Base-by-base conservation (phyloP, 2,113 vertebrate genomes). In the Aegithalos caudatus region DNA sequence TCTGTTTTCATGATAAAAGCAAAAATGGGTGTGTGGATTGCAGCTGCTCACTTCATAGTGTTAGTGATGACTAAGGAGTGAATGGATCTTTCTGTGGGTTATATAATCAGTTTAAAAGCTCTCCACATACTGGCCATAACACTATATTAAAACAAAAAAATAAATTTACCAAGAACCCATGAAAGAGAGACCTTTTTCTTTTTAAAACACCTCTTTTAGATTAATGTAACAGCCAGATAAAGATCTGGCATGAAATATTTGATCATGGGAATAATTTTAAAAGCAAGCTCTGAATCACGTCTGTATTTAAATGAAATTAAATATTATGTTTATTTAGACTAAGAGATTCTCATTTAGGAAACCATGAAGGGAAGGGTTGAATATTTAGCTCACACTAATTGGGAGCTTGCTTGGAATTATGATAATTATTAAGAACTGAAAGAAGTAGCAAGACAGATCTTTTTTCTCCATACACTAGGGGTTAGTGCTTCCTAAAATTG, bases 11-110 rank as follows among this genome's bases (percentile, higher is more conserved):
- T 45, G 57, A 77, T 94, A 96, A 87, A 97, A 93, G 83, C 47
- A 90, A 77, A 84, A 85, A 96, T 90, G 67, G 35, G 37, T 94
- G 86, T 70, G 45, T 95, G 83, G 69, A 90, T 95, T 96, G 84
- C 81, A 95, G 74, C 85, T 95, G 47, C 80, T 94, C 15, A 2
- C 45, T 97, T 97, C 93, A 94, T 95, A 86, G 94, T 87, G 96
- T 93, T 96, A 90, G 84, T 96, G 94, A 96, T 97, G 95, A 96
- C 94, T 92, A 97, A 96, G 86, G 94, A 94, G 78, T 92, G 95
- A 97, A 96, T 84, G 83, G 86, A 96, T 94, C 84, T 96, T 94
- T 54, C 77, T 88, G 56, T 81, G 74, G 90, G 53, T 97, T 97
- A 97, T 77, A 71, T 91, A 97, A 97, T 81, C 51, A 82, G 44